Base-by-base conservation (phyloP, 1,140 invertebrate genomes). In the Scylla paramamosain region DNA sequence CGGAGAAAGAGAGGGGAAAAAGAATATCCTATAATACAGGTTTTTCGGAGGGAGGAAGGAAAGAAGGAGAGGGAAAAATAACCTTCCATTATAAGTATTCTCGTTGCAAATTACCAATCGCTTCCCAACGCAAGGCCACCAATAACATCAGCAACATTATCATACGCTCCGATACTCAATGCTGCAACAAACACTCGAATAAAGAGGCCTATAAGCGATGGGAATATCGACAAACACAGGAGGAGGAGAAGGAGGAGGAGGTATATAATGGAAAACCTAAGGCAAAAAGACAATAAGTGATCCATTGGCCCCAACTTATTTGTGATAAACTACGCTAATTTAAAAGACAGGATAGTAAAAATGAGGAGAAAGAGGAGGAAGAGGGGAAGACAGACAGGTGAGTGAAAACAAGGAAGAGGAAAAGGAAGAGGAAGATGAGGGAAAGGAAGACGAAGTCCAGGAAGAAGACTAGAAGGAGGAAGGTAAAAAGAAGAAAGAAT, bases 21-120 rank as follows among this genome's bases (percentile, higher is more conserved):
- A 77, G 1, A n/a, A 77, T n/a, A 77, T 77, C 20, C 67, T 77
- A 77, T 77, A 6, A 77, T n/a, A n/a, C n/a, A n/a, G 7, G 67
- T 12, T 77, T 20, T 77, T 59, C 20, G n/a, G 67, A 8, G 8
- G n/a, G 67, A 7, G 1, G 67, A n/a, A 77, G n/a, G 67, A 7
- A n/a, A 20, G 8, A 77, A 20, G 20, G 20, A 77, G 67, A 77
- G 67, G 25, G n/a, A 7, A 77, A 7, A 77, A 77, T n/a, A 77
- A 20, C 67, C 20, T 77, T 77, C 0, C 67, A 77, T 77, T 77
- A 77, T n/a, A 77, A 7, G 25, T n/a, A 77, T 77, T 77, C n/a
- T n/a, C 67, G n/a, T 77, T 77, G 67, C 67, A 77, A 77, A 77
- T 77, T 77, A 77, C 67, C 67, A 77, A 77, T 77, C 67, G 25